Evolutionary conservation across 2,888 invertebrate species (phyloP).

Genomic region (Caenorhabditis becei): DNA sequence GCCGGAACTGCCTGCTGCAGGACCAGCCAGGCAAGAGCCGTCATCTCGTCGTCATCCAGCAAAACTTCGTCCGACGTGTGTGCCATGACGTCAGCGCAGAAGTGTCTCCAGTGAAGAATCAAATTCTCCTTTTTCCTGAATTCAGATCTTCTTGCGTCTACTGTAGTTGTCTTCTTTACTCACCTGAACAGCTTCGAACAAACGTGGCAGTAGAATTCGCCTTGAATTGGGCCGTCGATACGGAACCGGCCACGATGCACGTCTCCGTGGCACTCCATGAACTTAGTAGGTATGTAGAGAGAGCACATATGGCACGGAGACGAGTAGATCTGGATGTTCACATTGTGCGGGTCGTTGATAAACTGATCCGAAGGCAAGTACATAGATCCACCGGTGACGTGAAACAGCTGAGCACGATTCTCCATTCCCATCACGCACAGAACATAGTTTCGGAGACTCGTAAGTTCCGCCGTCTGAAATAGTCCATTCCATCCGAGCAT

Average conservation of each 20-base stretch:
- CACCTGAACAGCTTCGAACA: constrained; percentile 14
- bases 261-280: constrained; percentile 44
- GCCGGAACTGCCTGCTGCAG: constrained; percentile 26
- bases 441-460: constrained; percentile 6
- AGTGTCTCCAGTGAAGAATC: constrained; percentile 17
- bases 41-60: constrained; percentile 28
- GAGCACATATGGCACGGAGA: constrained; percentile 33
- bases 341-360: neutral
- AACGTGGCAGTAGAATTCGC: constrained; percentile 38
- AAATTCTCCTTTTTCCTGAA: constrained; percentile 7
- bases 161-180: neutral
- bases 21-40: constrained; percentile 27
- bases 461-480: neutral
- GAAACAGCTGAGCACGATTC: constrained; percentile 28
- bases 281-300: constrained; percentile 21
- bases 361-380: constrained; percentile 23
- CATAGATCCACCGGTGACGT: constrained; percentile 30
- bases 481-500: no score
- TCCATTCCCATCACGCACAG: constrained; percentile 32
- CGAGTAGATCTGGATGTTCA: neutral
- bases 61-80: constrained; percentile 15
- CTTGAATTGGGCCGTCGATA: constrained; percentile 34
- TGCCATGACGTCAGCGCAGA: constrained; percentile 15
- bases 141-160: neutral
- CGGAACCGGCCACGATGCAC: constrained; percentile 45